phyloP scores from a whole-genome alignment of 1,140 invertebrate species.

The Caenorhabditis latens region DNA sequence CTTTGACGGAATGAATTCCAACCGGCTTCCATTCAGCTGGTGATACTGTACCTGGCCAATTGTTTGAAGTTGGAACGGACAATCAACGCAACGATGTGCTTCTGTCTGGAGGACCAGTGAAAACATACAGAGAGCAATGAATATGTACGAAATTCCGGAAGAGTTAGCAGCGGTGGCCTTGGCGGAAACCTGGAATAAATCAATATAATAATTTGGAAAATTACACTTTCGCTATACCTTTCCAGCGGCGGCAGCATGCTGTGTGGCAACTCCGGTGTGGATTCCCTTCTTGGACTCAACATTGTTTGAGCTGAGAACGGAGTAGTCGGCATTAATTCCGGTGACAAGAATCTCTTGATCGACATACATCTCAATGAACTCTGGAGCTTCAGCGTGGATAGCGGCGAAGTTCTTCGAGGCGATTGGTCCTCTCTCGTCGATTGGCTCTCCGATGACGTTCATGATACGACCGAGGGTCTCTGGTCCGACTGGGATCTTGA shows the following conservation, averaged over 20 bases:
- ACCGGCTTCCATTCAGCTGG: no score
- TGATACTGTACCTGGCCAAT: no score
- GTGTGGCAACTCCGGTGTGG: constrained; percentile 68
- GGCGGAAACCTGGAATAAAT: constrained; percentile 59
- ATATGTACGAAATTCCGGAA: no score
- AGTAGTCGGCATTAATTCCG: no score
- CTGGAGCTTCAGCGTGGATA: constrained; percentile 96
- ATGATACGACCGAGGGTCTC: constrained; percentile 96
- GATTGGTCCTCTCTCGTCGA: constrained; percentile 96
- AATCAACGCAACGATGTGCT: no score
- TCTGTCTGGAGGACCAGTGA: no score
- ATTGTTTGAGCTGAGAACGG: constrained; percentile 60
- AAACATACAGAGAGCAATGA: no score
- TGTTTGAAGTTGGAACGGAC: no score
- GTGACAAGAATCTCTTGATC: constrained; percentile 97
- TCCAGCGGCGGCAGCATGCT: constrained; percentile 68
- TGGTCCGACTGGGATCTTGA: constrained; percentile 95
- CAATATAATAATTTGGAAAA: background rate
- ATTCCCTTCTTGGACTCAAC: constrained; percentile 66
- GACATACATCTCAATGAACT: constrained; percentile 97
- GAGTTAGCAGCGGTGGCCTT: constrained; percentile 68
- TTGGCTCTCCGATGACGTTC: constrained; percentile 97
- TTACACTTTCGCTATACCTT: background rate
- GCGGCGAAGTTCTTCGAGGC: constrained; percentile 84
- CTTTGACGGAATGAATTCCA: no score